Evolutionary conservation across 53 echinoderm and acorn worm species (phyloP).

Genomic region (Glandiceps talaboti): DNA sequence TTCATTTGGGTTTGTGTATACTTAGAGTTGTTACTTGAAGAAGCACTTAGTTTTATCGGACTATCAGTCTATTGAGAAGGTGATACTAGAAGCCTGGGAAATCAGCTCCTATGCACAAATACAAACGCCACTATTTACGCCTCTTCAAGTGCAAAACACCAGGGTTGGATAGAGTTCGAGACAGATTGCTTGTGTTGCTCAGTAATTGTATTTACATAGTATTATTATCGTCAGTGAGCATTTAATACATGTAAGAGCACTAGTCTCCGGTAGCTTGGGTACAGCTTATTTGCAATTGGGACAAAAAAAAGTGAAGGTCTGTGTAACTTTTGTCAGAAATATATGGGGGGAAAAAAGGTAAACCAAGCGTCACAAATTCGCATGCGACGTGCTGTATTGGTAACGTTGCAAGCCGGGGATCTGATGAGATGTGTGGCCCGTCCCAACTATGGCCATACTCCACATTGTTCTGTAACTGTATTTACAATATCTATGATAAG

Average conservation of each 20-base stretch:
- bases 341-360: no score
- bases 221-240: neutral
- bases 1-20: neutral
- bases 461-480: no score
- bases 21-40: neutral
- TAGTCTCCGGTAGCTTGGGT: neutral
- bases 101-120: neutral
- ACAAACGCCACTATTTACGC: neutral
- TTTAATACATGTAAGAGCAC: neutral
- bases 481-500: no score
- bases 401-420: no score
- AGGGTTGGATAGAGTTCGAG: neutral
- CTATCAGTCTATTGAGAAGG: neutral
- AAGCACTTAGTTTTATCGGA: neutral
- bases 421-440: no score
- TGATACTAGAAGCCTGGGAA: neutral
- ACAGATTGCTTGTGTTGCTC: neutral
- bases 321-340: no score
- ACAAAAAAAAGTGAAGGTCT: no score
- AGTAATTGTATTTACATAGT: neutral
- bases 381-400: no score
- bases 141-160: neutral
- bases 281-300: no score
- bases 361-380: no score
- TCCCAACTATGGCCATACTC: no score